Base-by-base conservation (phyloP, 2,797 vertebrate species). In the Fistularia tabacaria region DNA sequence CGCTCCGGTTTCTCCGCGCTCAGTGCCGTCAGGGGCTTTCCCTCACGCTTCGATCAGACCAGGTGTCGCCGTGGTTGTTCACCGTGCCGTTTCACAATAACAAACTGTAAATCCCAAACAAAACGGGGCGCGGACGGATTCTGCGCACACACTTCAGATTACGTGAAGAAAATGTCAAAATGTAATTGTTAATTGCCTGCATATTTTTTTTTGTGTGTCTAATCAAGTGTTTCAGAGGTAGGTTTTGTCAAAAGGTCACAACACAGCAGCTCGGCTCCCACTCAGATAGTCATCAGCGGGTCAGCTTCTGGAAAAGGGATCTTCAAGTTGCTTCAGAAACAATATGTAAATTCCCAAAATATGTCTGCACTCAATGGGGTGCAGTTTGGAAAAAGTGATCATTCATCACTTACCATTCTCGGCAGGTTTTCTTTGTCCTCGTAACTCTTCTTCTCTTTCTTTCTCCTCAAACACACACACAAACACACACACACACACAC, bases 311-410 rank as follows among this genome's bases (percentile, higher is more conserved):
- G 51, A 73, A 81, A 69, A 54, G 57, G 49, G 57, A 14, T 67
- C 49, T 60, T 79, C 63, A 72, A 75, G 76, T 59, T 77, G 58
- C 71, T 75, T 59, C 6, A 57, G 51, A 49, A 57, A 63, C 73
- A 46, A 79, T 76, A 79, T 86, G 81, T 64, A 65, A 81, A 81
- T 77, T 80, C 71, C 52, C 58, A 65, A 79, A 70, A 54, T 54
- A 74, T 77, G 25, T 25, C 61, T 68, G 59, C 61, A 58, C 62
- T 69, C 9, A 38, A 60, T 72, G 51, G 80, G 72, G 62, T 69
- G 63, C 66, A 51, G 60, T 77, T 66, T 46, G 69, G 62, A 80
- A 70, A 80, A 70, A 71, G 58, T 78, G 54, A 77, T 79, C 80
- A 81, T 84, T 82, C 76, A 80, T 74, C 54, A 63, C 64, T 52